A percentile compares a stretch with the other conserved stretches of the same genome.
phyloP scores from a whole-genome alignment of 2,797 vertebrate species.

The Hydrolagus colliei region DNA sequence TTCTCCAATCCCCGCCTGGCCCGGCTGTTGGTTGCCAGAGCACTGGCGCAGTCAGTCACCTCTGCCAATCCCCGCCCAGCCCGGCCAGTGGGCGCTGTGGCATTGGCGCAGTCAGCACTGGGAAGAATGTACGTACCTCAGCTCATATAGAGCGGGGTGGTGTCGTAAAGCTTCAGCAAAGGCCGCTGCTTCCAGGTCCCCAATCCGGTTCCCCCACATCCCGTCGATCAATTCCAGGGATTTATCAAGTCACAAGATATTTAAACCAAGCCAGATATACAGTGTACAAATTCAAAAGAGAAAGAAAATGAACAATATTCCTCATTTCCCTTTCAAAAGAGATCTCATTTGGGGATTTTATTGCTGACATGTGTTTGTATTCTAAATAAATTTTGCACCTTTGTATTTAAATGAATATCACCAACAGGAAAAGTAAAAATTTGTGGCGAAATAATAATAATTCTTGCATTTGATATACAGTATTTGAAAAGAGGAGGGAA shows the following conservation, averaged over 20 bases:
- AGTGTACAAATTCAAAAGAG: neutral
- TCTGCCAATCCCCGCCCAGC: too few species aligned
- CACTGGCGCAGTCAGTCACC: too few species aligned
- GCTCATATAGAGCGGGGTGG: constrained; percentile 68
- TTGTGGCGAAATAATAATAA: too few species aligned
- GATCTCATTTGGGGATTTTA: too few species aligned
- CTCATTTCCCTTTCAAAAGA: too few species aligned
- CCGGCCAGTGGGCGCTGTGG: too few species aligned
- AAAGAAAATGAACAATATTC: neutral
- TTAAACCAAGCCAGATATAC: neutral
- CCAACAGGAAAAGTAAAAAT: neutral
- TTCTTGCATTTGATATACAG: too few species aligned
- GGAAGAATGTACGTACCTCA: constrained; percentile 63
- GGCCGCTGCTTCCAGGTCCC: constrained; percentile 78
- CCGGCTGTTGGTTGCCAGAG: too few species aligned
- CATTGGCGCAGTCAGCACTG: neutral
- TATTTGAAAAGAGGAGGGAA: too few species aligned
- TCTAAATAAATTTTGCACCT: neutral
- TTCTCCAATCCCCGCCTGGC: too few species aligned
- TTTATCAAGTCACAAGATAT: neutral
- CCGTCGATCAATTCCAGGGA: constrained; percentile 46
- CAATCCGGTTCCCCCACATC: constrained; percentile 90
- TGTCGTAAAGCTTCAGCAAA: constrained; percentile 78
- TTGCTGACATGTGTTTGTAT: neutral
- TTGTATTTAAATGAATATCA: too few species aligned